These are phyloP conservation scores for Homalodisca vitripennis DNA, from an alignment of 1,140 invertebrate genomes.

Conservation along the genomic window DNA sequence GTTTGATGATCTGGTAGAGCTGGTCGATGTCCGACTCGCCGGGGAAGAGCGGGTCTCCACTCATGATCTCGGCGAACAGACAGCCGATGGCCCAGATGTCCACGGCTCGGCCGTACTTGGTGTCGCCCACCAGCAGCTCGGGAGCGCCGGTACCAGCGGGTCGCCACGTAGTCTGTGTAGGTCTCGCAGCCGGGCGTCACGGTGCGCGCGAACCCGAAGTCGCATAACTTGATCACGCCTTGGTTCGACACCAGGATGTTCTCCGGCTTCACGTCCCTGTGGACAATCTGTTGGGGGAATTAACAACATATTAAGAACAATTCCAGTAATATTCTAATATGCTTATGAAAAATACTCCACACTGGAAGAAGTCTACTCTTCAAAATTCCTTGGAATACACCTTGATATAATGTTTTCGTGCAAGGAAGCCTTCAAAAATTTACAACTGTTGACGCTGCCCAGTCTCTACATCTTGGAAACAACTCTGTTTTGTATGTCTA, in stretches of 20 bases:
- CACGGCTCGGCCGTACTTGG: slow-evolving; percentile 66
- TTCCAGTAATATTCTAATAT: too few species aligned
- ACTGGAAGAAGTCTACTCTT: too few species aligned
- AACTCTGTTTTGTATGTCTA: too few species aligned
- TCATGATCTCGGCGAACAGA: slow-evolving; percentile 85
- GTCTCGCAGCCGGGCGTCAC: slow-evolving; percentile 63
- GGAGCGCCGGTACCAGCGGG: slow-evolving; percentile 75
- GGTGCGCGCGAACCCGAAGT: slow-evolving; percentile 82
- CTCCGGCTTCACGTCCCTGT: slow-evolving; percentile 90
- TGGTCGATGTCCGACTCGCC: slow-evolving; percentile 92
- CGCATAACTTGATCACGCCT: slow-evolving; percentile 84
- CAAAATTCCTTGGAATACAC: too few species aligned
- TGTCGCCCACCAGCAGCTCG: slow-evolving; percentile 77
- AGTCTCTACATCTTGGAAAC: too few species aligned
- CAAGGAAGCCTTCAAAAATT: too few species aligned
- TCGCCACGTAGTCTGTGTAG: slow-evolving; percentile 81
- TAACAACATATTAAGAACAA: too few species aligned
- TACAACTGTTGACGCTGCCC: too few species aligned
- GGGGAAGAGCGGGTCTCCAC: slow-evolving; percentile 80
- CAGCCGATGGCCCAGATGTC: slow-evolving; percentile 90
- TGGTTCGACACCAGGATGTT: slow-evolving; percentile 80
- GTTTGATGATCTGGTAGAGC: slow-evolving; percentile 75
- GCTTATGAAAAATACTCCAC: too few species aligned
- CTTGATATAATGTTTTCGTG: too few species aligned
- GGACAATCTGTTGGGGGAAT: slow-evolving; percentile 79